Percentiles rank a stretch among this genome's conserved stretches.
These are phyloP conservation scores for Ophion ventricosus DNA, from an alignment of 2,888 invertebrate species.

Conservation along the genomic window DNA sequence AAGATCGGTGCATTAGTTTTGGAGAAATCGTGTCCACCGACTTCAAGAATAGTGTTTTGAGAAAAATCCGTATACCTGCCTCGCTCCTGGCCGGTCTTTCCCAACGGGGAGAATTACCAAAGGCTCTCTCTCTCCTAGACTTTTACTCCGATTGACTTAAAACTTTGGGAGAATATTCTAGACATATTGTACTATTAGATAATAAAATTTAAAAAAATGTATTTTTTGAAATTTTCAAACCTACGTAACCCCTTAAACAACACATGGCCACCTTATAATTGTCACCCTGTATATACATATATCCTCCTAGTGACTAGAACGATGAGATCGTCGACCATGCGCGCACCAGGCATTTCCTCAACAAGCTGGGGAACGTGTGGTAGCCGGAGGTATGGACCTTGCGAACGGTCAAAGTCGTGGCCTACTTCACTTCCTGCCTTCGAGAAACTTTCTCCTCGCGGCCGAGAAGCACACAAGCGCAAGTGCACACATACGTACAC, in stretches of 20 bases:
- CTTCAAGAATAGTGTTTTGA: no score
- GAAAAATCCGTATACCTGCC: no score
- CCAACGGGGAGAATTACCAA: no score
- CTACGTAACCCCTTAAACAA: not conserved
- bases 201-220: no score
- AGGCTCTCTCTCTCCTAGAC: no score
- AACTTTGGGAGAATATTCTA: no score
- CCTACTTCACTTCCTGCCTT: conserved; percentile 82
- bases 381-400: conserved; percentile 80
- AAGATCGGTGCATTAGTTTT: no score
- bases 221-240: not conserved
- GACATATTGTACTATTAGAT: no score
- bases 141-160: no score
- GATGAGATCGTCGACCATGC: conserved; percentile 45
- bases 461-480: conserved; percentile 53
- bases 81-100: no score
- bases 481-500: not conserved
- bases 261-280: not conserved
- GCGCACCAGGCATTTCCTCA: conserved; percentile 50
- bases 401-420: conserved; percentile 83
- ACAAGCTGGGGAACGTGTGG: conserved; percentile 51
- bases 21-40: no score
- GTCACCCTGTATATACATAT: not conserved
- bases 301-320: conserved; percentile 19
- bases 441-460: conserved; percentile 81